Conservation (phyloP, 2,797 vertebrate species). For the Pantherophis vulpinus region DNA sequence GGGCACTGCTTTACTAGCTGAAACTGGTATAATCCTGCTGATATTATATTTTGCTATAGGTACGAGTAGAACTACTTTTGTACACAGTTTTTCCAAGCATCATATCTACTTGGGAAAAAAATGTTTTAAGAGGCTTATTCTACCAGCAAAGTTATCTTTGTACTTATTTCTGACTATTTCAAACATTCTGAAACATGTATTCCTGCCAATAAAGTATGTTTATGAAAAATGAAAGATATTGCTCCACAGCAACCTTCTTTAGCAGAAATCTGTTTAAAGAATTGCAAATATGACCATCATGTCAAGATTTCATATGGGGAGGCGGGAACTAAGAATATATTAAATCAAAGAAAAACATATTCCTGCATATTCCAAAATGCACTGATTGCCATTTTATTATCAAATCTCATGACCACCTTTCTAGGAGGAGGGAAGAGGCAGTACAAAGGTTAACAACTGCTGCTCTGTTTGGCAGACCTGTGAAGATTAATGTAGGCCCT, state of each 20-base stretch:
- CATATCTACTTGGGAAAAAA: neutral
- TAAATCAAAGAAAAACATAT: neutral
- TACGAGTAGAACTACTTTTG: neutral
- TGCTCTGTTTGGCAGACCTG: neutral
- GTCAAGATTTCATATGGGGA: neutral
- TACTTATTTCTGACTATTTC: neutral
- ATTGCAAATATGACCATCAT: neutral
- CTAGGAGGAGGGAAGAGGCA: slow-evolving; percentile 42
- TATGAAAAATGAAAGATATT: neutral
- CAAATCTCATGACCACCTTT: slow-evolving; percentile 59
- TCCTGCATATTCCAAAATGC: slow-evolving; percentile 56
- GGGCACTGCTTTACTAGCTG: neutral
- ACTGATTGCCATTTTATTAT: slow-evolving; percentile 68
- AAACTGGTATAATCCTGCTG: neutral
- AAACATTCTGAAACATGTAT: neutral
- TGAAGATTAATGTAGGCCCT: slow-evolving; percentile 44
- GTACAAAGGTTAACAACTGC: slow-evolving; percentile 50
- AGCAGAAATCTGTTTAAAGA: neutral
- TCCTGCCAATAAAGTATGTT: neutral
- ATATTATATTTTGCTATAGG: neutral
- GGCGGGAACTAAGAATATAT: neutral
- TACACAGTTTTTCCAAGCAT: neutral
- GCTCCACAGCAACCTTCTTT: neutral
- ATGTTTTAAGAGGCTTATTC: neutral
- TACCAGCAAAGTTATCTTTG: neutral